Evolutionary conservation across 2,888 invertebrate genomes (phyloP), one percentile per base, ranked within the genome.

Genomic region (Drosophila antonietae): DNA sequence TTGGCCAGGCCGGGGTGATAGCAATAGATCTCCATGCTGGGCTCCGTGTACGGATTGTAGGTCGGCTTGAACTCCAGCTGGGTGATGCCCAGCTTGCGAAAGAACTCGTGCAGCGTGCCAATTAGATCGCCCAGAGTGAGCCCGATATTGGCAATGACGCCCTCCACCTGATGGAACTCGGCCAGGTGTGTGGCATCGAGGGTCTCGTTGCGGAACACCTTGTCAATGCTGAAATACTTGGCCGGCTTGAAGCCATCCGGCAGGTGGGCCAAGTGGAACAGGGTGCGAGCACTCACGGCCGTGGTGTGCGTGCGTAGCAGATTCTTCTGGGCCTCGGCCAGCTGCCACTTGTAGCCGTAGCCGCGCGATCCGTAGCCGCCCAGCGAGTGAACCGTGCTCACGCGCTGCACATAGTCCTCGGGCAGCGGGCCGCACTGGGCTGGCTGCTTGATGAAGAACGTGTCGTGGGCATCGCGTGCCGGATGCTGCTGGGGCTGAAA

Each of bases 1-100:
- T 94, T 94, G 37, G 91, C 92, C 7, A 95, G 92, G 10, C 95
- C 95, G 90, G 93, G 91, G 80, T 99, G 99, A 91, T 96, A 99
- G 88, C 98, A 98, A 93, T 99, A 99, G 73, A 99, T 97, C 94
- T 99, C 99, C 99, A 99, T 99, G 90, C 98, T 98, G 4, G 99
- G 99, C 92, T 49, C 47, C n/a, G 47, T 49, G n/a, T 49, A 49
- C 28, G 47, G 47, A 5, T 31, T 49, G 47, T 49, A 49, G 47
- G 47, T 5, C 18, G 49, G 31, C 31, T 49, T 49, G 31, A 33
- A 31, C 31, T 33, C 0, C n/a, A 49, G 18, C n/a, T 12, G 1
- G 12, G 1, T 6, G 31, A 49, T 31, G 49, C 49, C 31, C 49
- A 49, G n/a, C 49, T 31, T 49, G 6, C 31, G 10, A 6, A 49